Conservation (phyloP, 2,888 invertebrate genomes). For the Cristatella mucedo region DNA sequence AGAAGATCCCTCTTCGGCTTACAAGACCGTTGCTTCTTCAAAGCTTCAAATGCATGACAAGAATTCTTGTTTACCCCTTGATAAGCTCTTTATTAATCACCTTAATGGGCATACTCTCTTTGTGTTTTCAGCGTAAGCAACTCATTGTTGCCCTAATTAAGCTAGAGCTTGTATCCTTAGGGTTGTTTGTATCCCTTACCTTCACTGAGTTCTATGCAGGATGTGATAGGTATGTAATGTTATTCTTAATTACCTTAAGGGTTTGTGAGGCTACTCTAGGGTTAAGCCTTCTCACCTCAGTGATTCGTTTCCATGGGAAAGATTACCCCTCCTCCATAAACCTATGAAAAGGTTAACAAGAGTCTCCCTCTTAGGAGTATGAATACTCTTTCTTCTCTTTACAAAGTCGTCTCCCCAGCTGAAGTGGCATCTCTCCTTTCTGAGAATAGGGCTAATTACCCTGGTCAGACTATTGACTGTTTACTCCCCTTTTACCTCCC, state of each 20-base stretch:
- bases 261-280: constrained; percentile 53
- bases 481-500: background rate
- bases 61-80: too few relatives aligned
- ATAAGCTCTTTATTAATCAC: background rate
- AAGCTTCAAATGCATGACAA: too few relatives aligned
- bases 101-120: background rate
- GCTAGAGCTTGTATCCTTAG: constrained; percentile 14
- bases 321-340: too few relatives aligned
- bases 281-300: constrained; percentile 47
- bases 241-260: constrained; percentile 17
- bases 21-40: too few relatives aligned
- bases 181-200: constrained; percentile 10
- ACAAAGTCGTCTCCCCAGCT: too few relatives aligned
- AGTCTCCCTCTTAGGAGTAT: too few relatives aligned
- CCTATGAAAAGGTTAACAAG: too few relatives aligned
- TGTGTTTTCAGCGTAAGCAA: constrained; percentile 14
- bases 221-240: constrained; percentile 10
- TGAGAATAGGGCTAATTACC: constrained; percentile 43
- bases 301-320: constrained; percentile 49
- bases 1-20: too few relatives aligned
- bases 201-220: background rate
- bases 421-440: constrained; percentile 40
- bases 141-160: constrained; percentile 15
- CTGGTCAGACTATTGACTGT: constrained; percentile 28
- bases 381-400: constrained; percentile 11